Percentiles rank a stretch among this genome's conserved stretches.
These are phyloP conservation scores for Limnodromus scolopaceus DNA, from an alignment of 2,797 vertebrate genomes.

Conservation along the genomic window DNA sequence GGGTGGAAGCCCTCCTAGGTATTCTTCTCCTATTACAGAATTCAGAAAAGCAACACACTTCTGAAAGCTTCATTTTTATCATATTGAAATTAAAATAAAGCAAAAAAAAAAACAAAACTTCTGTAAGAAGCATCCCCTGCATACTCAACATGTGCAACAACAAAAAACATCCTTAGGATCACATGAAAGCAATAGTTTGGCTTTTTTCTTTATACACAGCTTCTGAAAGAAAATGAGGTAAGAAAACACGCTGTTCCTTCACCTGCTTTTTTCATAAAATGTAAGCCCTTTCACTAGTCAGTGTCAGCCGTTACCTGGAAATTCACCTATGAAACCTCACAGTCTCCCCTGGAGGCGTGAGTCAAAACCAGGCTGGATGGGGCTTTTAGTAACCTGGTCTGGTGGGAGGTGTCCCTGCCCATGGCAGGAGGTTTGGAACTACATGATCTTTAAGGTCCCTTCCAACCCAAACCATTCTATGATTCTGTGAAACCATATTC, in stretches of 20 bases:
- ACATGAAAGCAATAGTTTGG: background rate
- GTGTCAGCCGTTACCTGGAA: background rate
- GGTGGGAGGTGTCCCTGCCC: background rate
- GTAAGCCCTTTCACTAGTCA: background rate
- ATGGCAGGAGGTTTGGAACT: background rate
- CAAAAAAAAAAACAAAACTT: background rate
- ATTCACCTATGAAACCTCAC: background rate
- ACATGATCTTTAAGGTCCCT: background rate
- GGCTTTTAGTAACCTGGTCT: background rate
- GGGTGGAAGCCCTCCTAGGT: background rate
- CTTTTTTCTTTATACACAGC: background rate
- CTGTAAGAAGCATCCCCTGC: background rate
- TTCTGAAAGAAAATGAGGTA: background rate
- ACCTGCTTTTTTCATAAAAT: background rate
- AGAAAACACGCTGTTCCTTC: background rate
- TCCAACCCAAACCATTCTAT: background rate
- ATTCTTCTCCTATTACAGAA: background rate
- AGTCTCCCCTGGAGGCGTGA: background rate
- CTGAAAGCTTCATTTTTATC: background rate
- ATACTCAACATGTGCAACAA: background rate
- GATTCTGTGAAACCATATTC: background rate
- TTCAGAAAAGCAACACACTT: background rate
- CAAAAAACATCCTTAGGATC: background rate
- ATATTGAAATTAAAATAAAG: background rate
- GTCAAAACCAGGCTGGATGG: background rate